Base-by-base conservation (phyloP, 2,888 invertebrate species). In the Coelopa pilipes region DNA sequence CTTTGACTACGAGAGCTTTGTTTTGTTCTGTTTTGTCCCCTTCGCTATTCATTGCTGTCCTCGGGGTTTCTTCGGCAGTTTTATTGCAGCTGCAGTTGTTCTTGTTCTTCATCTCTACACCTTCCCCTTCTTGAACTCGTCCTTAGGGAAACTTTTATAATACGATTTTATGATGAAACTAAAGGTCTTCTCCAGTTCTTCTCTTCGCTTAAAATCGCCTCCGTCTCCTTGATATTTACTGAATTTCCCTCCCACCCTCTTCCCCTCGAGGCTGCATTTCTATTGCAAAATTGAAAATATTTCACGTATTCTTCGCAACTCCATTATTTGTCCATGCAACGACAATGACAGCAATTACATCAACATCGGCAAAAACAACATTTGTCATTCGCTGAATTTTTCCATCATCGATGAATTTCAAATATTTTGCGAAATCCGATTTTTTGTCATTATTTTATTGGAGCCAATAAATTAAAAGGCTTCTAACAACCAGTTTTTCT, bases 371-470 rank as follows among this genome's bases (percentile, higher is more conserved):
- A 34, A 34, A 2, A 34, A 34, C 19, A 62, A 50, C 62, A 70
- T 63, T 70, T 70, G 62, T 70, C 49, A 70, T 53, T 70, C 34
- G 50, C 21, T 47, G 47, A 45, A 69, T 55, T 46, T 65, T 55
- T 68, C 13, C 1, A 53, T 21, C 49, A 59, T 1, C 24, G 50
- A 24, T 70, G 70, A 53, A 70, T 70, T 70, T 45, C 62, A 70
- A 50, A 15, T 49, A 62, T 50, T 70, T 70, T 49, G 34, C 53
- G 62, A 62, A 70, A 50, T 34, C 34, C 4, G 4, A 34, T 34
- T 34, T 34, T 34, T 34, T 57, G 57, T 19, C 34, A 55, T 55
- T 50, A 53, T 67, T 34, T 34, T 34, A 34, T 34, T 34, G 34
- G 34, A 34, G 34, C 2, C 34, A 34, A 34, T 34, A 34, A 34